These are phyloP conservation scores for Smithornis capensis DNA, from an alignment of 2,113 vertebrate genomes.

Conservation along the genomic window DNA sequence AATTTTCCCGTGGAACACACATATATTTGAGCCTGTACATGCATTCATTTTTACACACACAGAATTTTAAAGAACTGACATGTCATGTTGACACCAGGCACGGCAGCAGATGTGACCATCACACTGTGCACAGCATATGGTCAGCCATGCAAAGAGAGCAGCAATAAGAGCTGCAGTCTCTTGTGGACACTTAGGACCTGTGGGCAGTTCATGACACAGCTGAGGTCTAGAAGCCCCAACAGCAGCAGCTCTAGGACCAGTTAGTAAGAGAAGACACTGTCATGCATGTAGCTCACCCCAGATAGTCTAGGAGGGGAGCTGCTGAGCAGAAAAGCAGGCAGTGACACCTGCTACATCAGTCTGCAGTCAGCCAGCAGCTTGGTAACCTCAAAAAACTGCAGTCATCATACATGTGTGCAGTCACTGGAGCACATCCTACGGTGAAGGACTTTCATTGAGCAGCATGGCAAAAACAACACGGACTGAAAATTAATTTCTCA, in stretches of 20 bases:
- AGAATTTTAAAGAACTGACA: background rate
- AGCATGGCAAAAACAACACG: background rate
- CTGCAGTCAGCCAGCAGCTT: background rate
- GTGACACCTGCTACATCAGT: background rate
- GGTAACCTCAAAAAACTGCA: background rate
- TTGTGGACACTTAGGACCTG: rapidly evolving
- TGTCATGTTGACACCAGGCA: background rate
- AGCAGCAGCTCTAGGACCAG: background rate
- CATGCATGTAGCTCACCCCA: rapidly evolving
- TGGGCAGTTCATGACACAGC: background rate
- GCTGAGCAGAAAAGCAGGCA: background rate
- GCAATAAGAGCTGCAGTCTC: background rate
- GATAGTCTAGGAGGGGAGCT: background rate
- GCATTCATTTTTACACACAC: background rate
- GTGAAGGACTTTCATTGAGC: background rate
- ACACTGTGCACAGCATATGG: rapidly evolving
- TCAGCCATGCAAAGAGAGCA: background rate
- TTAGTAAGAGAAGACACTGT: background rate
- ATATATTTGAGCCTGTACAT: no score
- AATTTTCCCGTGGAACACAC: background rate
- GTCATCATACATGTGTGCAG: background rate
- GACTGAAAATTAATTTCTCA: background rate
- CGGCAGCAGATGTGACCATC: background rate
- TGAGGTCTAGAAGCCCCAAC: background rate
- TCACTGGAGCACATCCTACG: background rate